Evolutionary conservation across 2,113 vertebrate genomes (phyloP).

Genomic region (Macquaria ambigua): DNA sequence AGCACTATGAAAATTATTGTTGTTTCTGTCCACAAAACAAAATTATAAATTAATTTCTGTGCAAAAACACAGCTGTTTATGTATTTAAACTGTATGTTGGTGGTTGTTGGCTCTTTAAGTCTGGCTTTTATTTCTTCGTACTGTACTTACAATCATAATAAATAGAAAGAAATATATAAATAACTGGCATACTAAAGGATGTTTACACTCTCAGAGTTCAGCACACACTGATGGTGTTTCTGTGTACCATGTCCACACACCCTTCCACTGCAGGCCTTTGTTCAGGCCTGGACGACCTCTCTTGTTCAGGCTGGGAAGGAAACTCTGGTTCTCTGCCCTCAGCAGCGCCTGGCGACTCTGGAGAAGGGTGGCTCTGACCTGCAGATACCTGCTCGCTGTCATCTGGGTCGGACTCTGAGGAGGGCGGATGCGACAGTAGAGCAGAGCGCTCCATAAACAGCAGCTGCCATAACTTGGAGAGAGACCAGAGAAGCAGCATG

Average conservation of each 20-base stretch:
- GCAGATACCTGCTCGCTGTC: slow-evolving; percentile 55
- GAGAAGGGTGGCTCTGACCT: slow-evolving; percentile 46
- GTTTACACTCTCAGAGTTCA: not conserved
- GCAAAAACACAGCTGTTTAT: not conserved
- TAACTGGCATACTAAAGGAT: not conserved
- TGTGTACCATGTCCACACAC: slow-evolving; percentile 80
- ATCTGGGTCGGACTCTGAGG: slow-evolving; percentile 48
- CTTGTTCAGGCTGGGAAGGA: slow-evolving; percentile 79
- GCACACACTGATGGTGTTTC: slow-evolving; percentile 28
- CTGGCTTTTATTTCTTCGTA: not conserved
- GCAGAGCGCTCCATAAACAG: slow-evolving; percentile 83
- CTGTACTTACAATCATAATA: too few species aligned
- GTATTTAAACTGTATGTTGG: not conserved
- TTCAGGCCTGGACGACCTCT: slow-evolving; percentile 84
- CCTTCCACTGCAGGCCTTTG: slow-evolving; percentile 91
- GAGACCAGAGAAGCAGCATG: slow-evolving; percentile 51
- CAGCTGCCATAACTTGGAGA: slow-evolving; percentile 91
- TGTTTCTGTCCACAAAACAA: not conserved
- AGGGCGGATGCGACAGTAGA: slow-evolving; percentile 85
- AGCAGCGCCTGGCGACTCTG: not conserved
- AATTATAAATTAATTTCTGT: not conserved
- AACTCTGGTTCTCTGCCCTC: slow-evolving; percentile 85
- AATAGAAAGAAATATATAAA: not conserved
- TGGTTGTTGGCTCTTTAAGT: not conserved
- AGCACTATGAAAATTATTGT: not conserved